A percentile compares a stretch with the other conserved stretches of the same genome.
phyloP scores from a whole-genome alignment of 2,888 invertebrate species.

The Orchestes rusci region DNA sequence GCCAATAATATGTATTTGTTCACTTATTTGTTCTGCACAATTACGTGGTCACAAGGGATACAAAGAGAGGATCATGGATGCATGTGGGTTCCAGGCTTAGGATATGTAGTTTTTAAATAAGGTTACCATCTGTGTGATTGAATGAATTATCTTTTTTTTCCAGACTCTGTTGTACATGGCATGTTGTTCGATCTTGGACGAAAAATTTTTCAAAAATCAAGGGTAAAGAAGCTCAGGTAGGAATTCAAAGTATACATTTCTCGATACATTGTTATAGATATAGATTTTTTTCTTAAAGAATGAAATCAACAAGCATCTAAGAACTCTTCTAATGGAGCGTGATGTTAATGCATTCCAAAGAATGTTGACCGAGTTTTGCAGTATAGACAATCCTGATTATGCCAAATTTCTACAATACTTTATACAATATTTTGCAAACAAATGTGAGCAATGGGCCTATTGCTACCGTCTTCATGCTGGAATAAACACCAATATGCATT shows the following conservation, averaged over 20 bases:
- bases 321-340: conserved; percentile 21
- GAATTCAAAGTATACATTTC: not conserved
- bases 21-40: no score
- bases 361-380: conserved; percentile 22
- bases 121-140: conserved; percentile 3
- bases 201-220: conserved; percentile 20
- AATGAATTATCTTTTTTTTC: conserved; percentile 10
- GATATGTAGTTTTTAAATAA: not conserved
- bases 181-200: conserved; percentile 21
- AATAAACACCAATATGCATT: not conserved
- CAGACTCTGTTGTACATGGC: conserved; percentile 23
- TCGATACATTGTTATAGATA: not conserved
- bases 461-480: conserved; percentile 26
- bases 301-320: conserved; percentile 22
- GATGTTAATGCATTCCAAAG: conserved; percentile 24
- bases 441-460: conserved; percentile 26
- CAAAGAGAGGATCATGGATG: no score
- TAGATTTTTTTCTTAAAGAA: conserved; percentile 10
- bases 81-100: no score
- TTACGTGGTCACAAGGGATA: no score
- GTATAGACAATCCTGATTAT: conserved; percentile 15
- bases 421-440: conserved; percentile 21
- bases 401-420: conserved; percentile 27
- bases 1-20: no score
- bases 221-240: conserved; percentile 17